Conservation (phyloP, 37 sponge, comb jelly and placozoan species). For the Eunapius fragilis region DNA sequence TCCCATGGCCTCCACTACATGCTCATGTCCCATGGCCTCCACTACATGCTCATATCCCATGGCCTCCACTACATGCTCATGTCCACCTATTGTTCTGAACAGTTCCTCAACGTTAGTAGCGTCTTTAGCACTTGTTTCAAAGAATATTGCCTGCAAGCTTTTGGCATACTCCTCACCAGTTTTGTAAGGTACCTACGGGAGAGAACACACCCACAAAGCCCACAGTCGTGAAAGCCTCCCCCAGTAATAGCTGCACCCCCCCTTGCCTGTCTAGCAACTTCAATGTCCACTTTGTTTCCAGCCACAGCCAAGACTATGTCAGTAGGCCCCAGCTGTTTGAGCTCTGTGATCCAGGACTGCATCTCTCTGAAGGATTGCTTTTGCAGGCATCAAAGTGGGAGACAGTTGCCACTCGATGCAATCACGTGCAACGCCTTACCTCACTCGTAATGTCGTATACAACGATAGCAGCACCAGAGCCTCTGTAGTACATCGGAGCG, state of each 20-base stretch:
- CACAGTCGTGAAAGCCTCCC: not conserved
- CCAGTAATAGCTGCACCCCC: not conserved
- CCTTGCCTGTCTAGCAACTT: constrained; percentile 54
- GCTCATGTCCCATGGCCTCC: no score
- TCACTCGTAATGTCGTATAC: constrained; percentile 83
- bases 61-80: no score
- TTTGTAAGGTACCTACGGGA: constrained; percentile 63
- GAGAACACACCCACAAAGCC: no score
- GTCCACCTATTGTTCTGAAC: constrained; percentile 62
- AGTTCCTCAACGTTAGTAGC: constrained; percentile 60
- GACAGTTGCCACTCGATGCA: no score
- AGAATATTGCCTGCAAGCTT: constrained; percentile 59
- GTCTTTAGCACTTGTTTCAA: constrained; percentile 75
- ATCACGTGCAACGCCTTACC: no score
- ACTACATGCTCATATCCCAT: no score
- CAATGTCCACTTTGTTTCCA: constrained; percentile 79
- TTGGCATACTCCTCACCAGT: constrained; percentile 70
- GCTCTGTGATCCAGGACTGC: constrained; percentile 80
- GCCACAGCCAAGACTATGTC: constrained; percentile 68
- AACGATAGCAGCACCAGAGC: constrained; percentile 83
- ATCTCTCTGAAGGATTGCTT: constrained; percentile 61
- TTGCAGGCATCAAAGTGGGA: not conserved
- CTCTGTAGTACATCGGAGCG: constrained; percentile 93
- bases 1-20: no score
- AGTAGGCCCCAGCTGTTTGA: constrained; percentile 64